phyloP scores from a whole-genome alignment of 2,113 vertebrate genomes.

The Ciconia stormi region DNA sequence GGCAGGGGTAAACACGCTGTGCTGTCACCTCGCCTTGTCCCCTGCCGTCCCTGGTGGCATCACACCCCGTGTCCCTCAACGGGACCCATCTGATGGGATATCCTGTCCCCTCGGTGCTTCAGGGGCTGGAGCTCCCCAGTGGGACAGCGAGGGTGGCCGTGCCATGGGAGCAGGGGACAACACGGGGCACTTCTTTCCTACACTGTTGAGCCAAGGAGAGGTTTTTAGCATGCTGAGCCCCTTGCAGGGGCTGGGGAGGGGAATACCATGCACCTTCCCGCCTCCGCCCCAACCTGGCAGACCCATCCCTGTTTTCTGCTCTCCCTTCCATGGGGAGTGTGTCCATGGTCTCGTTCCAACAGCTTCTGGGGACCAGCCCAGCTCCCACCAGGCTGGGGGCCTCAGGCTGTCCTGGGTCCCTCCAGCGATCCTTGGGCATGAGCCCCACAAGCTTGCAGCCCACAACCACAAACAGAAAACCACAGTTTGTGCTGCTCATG shows the following conservation, averaged over 20 bases:
- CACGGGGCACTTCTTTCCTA: fast-evolving
- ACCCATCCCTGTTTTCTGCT: neutral
- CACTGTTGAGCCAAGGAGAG: neutral
- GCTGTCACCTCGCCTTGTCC: neutral
- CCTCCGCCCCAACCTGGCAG: neutral
- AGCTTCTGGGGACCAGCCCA: neutral
- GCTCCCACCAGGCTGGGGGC: fast-evolving
- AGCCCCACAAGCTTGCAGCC: fast-evolving
- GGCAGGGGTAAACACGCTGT: neutral
- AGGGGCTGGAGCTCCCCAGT: fast-evolving
- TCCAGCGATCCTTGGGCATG: neutral
- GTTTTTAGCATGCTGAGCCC: neutral
- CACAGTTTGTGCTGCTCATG: neutral
- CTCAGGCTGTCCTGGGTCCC: neutral
- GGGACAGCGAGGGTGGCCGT: neutral
- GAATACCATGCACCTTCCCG: fast-evolving
- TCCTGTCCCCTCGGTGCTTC: neutral
- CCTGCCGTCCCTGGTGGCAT: neutral
- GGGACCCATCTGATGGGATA: neutral
- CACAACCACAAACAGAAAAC: neutral
- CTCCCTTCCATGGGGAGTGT: fast-evolving
- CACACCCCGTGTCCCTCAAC: fast-evolving
- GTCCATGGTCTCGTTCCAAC: neutral
- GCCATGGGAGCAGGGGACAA: neutral
- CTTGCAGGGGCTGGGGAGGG: neutral